Evolutionary conservation across 2,888 invertebrate genomes (phyloP).

Genomic region (Apodemia duryi): DNA sequence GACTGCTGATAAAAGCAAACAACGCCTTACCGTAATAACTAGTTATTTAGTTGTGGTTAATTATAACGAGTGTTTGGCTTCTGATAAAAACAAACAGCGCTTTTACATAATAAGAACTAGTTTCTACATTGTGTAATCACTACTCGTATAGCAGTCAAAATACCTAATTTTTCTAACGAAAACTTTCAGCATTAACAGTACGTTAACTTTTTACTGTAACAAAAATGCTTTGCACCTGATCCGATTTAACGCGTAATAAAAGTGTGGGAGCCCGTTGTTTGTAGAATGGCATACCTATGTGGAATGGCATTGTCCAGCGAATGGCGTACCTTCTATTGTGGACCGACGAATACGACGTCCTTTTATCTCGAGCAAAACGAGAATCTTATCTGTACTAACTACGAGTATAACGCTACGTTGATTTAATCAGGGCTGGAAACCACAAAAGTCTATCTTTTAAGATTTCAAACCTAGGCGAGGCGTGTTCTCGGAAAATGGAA

Average conservation of each 20-base stretch:
- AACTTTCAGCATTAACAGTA: background rate
- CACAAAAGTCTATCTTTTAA: background rate
- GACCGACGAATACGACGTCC: constrained; percentile 39
- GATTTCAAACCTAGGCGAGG: too few species aligned
- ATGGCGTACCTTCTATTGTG: constrained; percentile 49
- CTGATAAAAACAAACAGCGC: too few species aligned
- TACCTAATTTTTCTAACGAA: too few species aligned
- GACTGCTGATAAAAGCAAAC: too few species aligned
- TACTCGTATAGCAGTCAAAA: too few species aligned
- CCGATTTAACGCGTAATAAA: constrained; percentile 69
- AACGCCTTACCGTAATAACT: too few species aligned
- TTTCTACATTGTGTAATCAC: too few species aligned
- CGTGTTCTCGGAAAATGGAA: too few species aligned
- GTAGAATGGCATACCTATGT: constrained; percentile 55
- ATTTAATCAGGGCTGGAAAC: constrained; percentile 47
- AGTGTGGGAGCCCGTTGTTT: constrained; percentile 65
- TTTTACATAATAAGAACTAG: too few species aligned
- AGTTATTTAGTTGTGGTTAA: too few species aligned
- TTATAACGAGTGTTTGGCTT: too few species aligned
- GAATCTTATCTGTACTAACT: constrained; percentile 58
- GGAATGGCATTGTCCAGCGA: constrained; percentile 61
- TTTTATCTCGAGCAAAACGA: constrained; percentile 60
- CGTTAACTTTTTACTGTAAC: constrained; percentile 37
- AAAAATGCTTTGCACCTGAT: constrained; percentile 54
- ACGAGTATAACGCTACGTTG: constrained; percentile 45